phyloP scores from a whole-genome alignment of 2,113 vertebrate genomes.

The Corvus moneduloides region DNA sequence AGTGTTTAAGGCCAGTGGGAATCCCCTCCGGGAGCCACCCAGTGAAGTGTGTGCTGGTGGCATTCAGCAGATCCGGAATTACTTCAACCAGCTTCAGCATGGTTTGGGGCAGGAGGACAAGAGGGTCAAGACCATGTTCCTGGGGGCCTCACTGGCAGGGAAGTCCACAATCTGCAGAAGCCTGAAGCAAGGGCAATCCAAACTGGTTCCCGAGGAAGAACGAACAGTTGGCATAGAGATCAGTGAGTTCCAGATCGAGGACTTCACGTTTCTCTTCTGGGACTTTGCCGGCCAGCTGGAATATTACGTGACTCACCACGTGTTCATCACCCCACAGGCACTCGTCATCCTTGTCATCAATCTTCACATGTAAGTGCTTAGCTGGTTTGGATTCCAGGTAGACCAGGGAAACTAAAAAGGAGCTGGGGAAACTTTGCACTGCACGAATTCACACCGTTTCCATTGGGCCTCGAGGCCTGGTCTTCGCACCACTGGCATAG shows the following conservation, averaged over 20 bases:
- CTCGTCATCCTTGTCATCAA: slow-evolving; percentile 71
- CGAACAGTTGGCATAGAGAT: slow-evolving; percentile 73
- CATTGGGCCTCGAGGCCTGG: not conserved
- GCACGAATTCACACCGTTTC: not conserved
- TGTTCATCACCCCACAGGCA: slow-evolving; percentile 74
- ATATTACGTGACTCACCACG: slow-evolving; percentile 74
- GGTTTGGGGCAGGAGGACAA: slow-evolving; percentile 18
- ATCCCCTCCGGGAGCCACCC: slow-evolving; percentile 65
- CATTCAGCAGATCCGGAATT: slow-evolving; percentile 67
- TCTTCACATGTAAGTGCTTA: slow-evolving; percentile 60
- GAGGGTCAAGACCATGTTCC: slow-evolving; percentile 76
- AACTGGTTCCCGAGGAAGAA: slow-evolving; percentile 50
- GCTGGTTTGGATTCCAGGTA: not conserved
- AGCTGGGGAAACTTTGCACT: not conserved
- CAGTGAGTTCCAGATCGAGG: slow-evolving; percentile 52
- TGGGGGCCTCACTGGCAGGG: slow-evolving; percentile 67
- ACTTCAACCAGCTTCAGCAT: slow-evolving; percentile 64
- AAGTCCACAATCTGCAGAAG: slow-evolving; percentile 75
- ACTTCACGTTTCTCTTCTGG: slow-evolving; percentile 74
- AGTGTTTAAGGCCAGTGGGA: slow-evolving; percentile 60
- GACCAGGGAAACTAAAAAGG: not conserved
- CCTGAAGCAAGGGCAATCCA: slow-evolving; percentile 30
- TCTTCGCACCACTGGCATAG: not conserved
- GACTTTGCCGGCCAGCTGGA: slow-evolving; percentile 78
- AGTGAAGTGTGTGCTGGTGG: slow-evolving; percentile 69